Evolutionary conservation across 1,140 invertebrate genomes (phyloP), one percentile per base, ranked within the genome.

Genomic region (Drosophila sulfurigaster): DNA sequence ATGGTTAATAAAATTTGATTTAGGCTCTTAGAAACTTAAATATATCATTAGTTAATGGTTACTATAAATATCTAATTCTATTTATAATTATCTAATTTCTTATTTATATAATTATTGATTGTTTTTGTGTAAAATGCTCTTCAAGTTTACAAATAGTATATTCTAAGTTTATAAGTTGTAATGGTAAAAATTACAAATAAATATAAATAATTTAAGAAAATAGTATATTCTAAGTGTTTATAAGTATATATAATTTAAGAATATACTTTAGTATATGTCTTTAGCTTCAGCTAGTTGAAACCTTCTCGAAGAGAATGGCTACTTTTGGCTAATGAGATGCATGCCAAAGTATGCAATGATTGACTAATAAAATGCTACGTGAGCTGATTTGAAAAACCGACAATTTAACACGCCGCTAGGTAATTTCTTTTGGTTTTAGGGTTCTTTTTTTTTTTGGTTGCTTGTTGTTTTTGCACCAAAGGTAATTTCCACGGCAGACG

Each of bases 291-390:
- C 20, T 25, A 13, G n/a, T 32, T 1, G 54, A 8, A 2, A 13
- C 46, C 41, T n/a, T 3, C 1, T 43, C 41, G 3, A 13, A 43
- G 5, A 43, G n/a, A 43, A 13, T 43, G n/a, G 41, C 3, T 5
- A 43, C n/a, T 7, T 7, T 38, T 38, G n/a, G 46, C 45, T 58
- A 80, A 87, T 82, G 65, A 73, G 85, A 85, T 89, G 70, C 75
- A 67, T 46, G 69, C 74, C 58, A 88, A 87, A 88, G 83, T 76
- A 78, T 72, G 65, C 85, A 81, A 89, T 89, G 85, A 89, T 89
- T 89, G 85, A 89, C 85, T 81, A 89, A 89, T 89, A 89, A 89
- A 89, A 89, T 57, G 62, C 68, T 89, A 89, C 85, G 85, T 89
- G 85, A 85, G 62, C 75, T 81, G 85, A 76, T 81, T 83, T 28